Percentiles rank a stretch among this genome's conserved stretches.
Conservation (phyloP, 2,888 invertebrate genomes). For the Biston betularia region DNA sequence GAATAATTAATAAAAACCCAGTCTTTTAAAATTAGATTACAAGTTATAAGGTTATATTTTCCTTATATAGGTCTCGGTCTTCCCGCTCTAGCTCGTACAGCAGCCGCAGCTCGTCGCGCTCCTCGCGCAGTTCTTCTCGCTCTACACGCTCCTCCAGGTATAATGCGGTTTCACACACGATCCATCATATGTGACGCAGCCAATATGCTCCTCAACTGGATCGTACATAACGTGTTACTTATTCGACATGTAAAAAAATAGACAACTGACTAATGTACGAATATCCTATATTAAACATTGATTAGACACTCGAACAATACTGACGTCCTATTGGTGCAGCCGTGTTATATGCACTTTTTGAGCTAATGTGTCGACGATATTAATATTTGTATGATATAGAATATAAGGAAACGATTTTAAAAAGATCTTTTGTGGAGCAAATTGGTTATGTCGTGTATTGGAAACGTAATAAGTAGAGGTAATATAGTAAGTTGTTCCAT, state of each 20-base stretch:
- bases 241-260: background rate
- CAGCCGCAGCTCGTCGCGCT: conserved; percentile 80
- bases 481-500: conserved; percentile 23
- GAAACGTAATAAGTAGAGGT: background rate
- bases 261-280: too few species aligned
- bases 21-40: too few species aligned
- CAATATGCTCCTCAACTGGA: conserved; percentile 1
- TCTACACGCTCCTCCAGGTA: conserved; percentile 85
- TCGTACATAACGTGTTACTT: background rate
- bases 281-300: too few species aligned
- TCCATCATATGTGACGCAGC: conserved; percentile 4
- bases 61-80: conserved; percentile 67
- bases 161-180: conserved; percentile 26
- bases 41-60: background rate
- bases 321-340: too few species aligned
- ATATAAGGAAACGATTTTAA: background rate
- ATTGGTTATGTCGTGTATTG: conserved; percentile 10
- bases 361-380: too few species aligned
- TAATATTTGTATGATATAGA: too few species aligned
- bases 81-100: conserved; percentile 84
- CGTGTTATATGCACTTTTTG: too few species aligned
- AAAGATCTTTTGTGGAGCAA: background rate
- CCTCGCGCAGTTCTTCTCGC: conserved; percentile 71
- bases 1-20: too few species aligned
- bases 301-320: too few species aligned